Base-by-base conservation (phyloP, 2,888 invertebrate species). In the Nineta flava region DNA sequence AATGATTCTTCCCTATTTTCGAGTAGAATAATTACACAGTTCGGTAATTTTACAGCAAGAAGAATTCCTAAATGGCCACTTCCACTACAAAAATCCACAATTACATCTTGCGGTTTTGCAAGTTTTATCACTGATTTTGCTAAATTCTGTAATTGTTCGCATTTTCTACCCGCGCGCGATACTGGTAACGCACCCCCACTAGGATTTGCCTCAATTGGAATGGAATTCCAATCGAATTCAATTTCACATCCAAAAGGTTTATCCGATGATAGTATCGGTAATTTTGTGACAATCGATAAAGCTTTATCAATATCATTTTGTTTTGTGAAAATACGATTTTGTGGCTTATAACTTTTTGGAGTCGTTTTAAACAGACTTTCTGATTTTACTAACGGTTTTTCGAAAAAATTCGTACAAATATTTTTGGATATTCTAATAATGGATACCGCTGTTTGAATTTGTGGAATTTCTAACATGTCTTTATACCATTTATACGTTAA, bases 21-120 rank as follows among this genome's bases (percentile, higher is more conserved):
- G 48, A 95, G 70, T 51, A 96, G 70, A 58, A 92, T 76, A 1
- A 95, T 69, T 52, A 76, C 74, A 62, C 88, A 88, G 16, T 78
- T 67, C 1, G 92, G 92, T 46, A 93, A 65, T 38, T 87, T 69
- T 58, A 82, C 71, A 0, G 93, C 94, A 19, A 94, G 62, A 5
- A 93, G 65, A 53, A 95, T 84, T 0, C 94, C 95, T 51, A 95
- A 71, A 67, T 95, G 94, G 0, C 95, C 95, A 58, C 91, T 86
- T 2, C 95, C 95, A 59, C 91, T 86, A 64, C 95, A 95, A 66
- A 95, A 95, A 64, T 96, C 95, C 1, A 95, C 87, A 57, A 95
- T 86, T 13, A 74, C 67, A 58, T 87, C 77, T 0, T 79, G 77
- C 1, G 73, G 64, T 57, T 72, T 72, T 0, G 85, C 83, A 50